Evolutionary conservation across 1,140 invertebrate genomes (phyloP).

Genomic region (Ptiloglossa arizonensis): DNA sequence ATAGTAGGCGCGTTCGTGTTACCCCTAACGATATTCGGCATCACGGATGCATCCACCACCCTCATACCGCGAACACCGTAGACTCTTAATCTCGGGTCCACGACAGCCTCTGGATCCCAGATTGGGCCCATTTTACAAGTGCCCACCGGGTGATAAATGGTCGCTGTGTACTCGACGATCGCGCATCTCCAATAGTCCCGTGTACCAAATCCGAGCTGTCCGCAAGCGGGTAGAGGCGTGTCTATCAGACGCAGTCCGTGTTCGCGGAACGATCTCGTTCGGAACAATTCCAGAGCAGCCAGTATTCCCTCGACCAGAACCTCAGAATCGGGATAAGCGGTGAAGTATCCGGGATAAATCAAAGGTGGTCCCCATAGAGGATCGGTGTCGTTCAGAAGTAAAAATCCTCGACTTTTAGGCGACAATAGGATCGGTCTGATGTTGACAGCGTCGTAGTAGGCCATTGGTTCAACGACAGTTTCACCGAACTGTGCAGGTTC

Average conservation of each 20-base stretch:
- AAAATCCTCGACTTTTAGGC: constrained; percentile 82
- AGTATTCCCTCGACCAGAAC: constrained; percentile 79
- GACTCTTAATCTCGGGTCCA: constrained; percentile 86
- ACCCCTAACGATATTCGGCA: constrained; percentile 88
- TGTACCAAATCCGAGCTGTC: constrained; percentile 76
- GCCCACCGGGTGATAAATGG: constrained; percentile 88
- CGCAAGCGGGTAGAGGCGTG: constrained; percentile 70
- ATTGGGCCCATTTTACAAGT: constrained; percentile 90
- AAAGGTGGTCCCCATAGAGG: constrained; percentile 83
- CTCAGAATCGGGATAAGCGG: constrained; percentile 77
- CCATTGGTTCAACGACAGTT: constrained; percentile 65
- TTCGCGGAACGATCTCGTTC: constrained; percentile 62
- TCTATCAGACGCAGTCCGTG: constrained; percentile 64
- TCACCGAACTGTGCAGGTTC: constrained; percentile 73
- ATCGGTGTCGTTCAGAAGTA: constrained; percentile 82
- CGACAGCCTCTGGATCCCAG: constrained; percentile 84
- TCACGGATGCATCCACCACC: constrained; percentile 91
- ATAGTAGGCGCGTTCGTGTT: constrained; percentile 90
- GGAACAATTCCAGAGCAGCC: constrained; percentile 62
- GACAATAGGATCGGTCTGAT: constrained; percentile 79
- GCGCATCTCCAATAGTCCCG: constrained; percentile 86
- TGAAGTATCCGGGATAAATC: constrained; percentile 84
- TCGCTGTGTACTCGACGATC: constrained; percentile 84
- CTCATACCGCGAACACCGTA: constrained; percentile 86
- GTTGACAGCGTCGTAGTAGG: constrained; percentile 77